Base-by-base conservation (phyloP, 2,888 invertebrate species). In the Drosophila melanosoma region DNA sequence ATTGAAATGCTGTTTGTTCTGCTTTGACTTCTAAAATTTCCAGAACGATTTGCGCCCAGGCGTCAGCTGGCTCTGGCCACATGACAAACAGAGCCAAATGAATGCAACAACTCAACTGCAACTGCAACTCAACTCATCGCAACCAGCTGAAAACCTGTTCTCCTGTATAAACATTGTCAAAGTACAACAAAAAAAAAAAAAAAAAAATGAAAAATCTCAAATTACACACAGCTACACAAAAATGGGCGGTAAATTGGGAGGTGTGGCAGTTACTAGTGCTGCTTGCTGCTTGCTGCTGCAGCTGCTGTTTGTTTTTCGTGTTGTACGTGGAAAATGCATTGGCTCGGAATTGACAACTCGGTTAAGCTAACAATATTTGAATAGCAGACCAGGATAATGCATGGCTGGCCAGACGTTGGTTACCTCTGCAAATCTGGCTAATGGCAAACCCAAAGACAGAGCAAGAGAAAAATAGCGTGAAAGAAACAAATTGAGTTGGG, bases 291-390 rank as follows among this genome's bases (percentile, higher is more conserved):
- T 26, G 38, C 15, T 15, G 23, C 11, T 48, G 23, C 38, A 42
- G 53, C 66, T 67, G 69, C 54, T 83, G 86, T 85, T 82, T 85
- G 86, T 69, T 72, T 83, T 85, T 82, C 72, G 66, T 74, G 78
- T 63, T 67, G 64, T 56, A 71, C 52, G 58, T 69, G 71, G 70
- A 63, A 69, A 84, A 82, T 76, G 80, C 83, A 83, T 83, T 83
- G 86, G 84, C 83, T 86, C 54, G 86, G 82, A 86, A 83, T 74
- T 83, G 83, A 86, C 86, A 83, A 86, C 81, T 83, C 81, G 86
- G 86, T 86, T 86, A 83, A 83, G 79, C 83, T 83, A 83, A 83
- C 83, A 83, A 86, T 83, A 86, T 83, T 83, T 86, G 83, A 81
- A 83, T 83, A 82, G 86, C 52, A 72, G 58, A 62, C 74, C 73